A percentile compares a stretch with the other conserved stretches of the same genome.
Evolutionary conservation across 2,888 invertebrate species (phyloP).

Genomic region (Morpho helenor): DNA sequence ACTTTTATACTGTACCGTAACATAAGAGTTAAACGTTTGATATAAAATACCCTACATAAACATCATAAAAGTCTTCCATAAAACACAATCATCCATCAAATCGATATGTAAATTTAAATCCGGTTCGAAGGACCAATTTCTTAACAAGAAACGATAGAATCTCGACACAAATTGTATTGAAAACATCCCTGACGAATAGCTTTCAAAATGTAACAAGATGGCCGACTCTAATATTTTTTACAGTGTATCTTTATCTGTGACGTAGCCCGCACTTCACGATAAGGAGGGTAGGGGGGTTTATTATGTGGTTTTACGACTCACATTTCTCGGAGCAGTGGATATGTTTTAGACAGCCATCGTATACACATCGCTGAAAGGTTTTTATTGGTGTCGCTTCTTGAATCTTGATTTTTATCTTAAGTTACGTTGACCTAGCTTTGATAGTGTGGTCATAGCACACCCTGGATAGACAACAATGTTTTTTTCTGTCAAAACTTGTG

Average conservation of each 20-base stretch:
- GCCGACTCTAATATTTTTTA: conserved; percentile 15
- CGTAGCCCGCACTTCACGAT: conserved; percentile 18
- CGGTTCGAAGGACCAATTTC: conserved; percentile 13
- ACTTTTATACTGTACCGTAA: too few species aligned
- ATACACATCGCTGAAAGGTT: neutral
- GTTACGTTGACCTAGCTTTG: too few species aligned
- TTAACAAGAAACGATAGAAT: conserved; percentile 16
- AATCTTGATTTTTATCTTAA: conserved; percentile 1
- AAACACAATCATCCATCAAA: neutral
- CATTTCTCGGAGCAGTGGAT: neutral
- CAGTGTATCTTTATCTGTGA: conserved; percentile 12
- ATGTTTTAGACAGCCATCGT: neutral
- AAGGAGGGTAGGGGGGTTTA: conserved; percentile 13
- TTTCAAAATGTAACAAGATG: conserved; percentile 18
- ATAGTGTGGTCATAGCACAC: too few species aligned
- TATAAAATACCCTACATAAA: neutral
- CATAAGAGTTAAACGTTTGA: too few species aligned
- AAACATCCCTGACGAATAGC: conserved; percentile 18
- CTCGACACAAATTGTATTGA: conserved; percentile 13
- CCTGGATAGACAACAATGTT: too few species aligned
- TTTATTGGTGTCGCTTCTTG: conserved; percentile 2
- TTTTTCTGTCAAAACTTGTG: too few species aligned
- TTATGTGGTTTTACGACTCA: conserved; percentile 18
- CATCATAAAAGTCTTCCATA: conserved; percentile 1
- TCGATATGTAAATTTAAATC: conserved; percentile 8